A percentile compares a stretch with the other conserved stretches of the same genome.
These are phyloP conservation scores for Gobio occitaniae DNA, from an alignment of 2,797 vertebrate species.

Conservation along the genomic window DNA sequence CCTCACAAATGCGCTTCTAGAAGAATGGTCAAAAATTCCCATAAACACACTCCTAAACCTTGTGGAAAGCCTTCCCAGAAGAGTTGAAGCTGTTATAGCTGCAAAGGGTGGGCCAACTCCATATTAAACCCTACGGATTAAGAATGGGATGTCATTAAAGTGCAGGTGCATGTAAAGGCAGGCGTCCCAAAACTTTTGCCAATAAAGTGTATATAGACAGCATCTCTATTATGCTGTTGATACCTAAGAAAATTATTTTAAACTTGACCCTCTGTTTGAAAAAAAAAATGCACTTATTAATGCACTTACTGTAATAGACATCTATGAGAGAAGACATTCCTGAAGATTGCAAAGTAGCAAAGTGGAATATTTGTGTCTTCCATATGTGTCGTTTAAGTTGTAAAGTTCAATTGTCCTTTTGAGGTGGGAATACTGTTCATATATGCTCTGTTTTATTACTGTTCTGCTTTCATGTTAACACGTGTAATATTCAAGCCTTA, in stretches of 20 bases:
- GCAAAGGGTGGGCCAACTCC: no score
- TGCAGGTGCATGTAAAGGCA: no score
- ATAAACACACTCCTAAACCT: no score
- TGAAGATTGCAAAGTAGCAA: not conserved
- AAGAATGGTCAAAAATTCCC: no score
- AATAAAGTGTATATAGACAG: not conserved
- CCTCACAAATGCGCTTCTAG: no score
- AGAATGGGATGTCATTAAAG: no score
- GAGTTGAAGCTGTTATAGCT: no score
- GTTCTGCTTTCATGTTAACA: not conserved
- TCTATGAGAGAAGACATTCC: not conserved
- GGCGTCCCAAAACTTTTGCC: no score
- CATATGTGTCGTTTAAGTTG: not conserved
- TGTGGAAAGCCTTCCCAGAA: no score
- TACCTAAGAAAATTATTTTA: not conserved
- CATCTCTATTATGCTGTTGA: not conserved
- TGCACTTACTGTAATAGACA: not conserved
- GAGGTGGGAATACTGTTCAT: not conserved
- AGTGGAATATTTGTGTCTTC: not conserved
- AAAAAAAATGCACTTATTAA: not conserved
- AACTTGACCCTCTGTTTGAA: not conserved
- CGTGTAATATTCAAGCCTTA: not conserved
- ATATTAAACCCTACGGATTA: no score
- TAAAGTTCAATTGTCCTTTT: not conserved
- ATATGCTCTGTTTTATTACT: not conserved